Conservation (phyloP, 2,888 invertebrate genomes). For the Plebejus argus region DNA sequence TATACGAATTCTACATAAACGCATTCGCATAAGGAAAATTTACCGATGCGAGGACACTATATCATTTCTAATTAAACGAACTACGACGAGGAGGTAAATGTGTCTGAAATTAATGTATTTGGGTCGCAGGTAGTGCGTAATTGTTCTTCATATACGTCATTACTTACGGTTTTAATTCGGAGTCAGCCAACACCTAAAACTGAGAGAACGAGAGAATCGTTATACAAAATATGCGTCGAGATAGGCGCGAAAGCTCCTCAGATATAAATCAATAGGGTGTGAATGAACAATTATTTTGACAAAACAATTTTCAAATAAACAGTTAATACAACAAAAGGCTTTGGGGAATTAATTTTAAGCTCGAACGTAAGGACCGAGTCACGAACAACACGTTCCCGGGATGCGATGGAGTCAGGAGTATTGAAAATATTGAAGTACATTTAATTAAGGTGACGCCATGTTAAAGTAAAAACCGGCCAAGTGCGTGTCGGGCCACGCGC, state of each 20-base stretch:
- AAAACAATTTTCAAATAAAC: conserved; percentile 18
- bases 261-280: conserved; percentile 11
- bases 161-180: neutral
- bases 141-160: neutral
- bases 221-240: conserved; percentile 2
- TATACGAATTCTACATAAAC: conserved; percentile 35
- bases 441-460: too few relatives aligned
- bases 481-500: too few relatives aligned
- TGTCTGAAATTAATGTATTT: conserved; percentile 21
- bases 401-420: neutral
- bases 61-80: conserved; percentile 29
- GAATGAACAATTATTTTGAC: conserved; percentile 16
- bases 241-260: neutral
- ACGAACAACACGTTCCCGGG: conserved; percentile 26
- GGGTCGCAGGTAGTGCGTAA: conserved; percentile 19
- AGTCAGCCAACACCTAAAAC: neutral
- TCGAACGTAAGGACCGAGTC: neutral
- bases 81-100: conserved; percentile 27
- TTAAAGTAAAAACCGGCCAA: too few relatives aligned
- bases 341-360: conserved; percentile 20
- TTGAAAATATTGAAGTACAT: neutral
- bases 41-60: conserved; percentile 27
- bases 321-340: conserved; percentile 24
- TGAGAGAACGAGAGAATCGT: neutral
- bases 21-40: conserved; percentile 35